phyloP scores from a whole-genome alignment of 2,113 vertebrate species.

The Phaetusa simplex region DNA sequence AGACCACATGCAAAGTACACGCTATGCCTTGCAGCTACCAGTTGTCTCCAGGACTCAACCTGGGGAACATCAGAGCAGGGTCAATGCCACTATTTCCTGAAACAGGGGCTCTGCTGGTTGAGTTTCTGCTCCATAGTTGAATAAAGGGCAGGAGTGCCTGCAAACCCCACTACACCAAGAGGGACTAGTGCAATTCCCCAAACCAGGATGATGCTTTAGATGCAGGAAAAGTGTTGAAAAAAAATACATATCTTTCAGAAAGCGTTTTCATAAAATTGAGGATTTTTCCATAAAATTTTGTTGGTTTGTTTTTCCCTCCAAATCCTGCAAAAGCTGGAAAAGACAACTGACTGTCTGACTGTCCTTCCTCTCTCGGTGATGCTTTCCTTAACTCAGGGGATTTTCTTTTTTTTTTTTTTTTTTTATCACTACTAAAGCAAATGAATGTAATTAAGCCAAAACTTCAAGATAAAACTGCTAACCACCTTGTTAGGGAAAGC shows the following conservation, averaged over 20 bases:
- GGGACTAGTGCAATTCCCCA: not conserved
- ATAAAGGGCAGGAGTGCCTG: not conserved
- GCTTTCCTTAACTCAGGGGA: not conserved
- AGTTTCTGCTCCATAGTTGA: not conserved
- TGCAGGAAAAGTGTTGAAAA: not conserved
- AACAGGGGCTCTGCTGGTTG: not conserved
- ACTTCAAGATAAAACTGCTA: not conserved
- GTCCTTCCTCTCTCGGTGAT: not conserved
- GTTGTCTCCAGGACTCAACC: not conserved
- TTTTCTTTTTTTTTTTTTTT: not conserved
- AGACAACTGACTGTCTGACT: not conserved
- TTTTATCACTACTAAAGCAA: not conserved
- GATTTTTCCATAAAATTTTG: not conserved
- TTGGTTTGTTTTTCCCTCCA: not conserved
- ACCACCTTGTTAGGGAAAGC: not conserved
- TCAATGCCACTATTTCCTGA: not conserved
- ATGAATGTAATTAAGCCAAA: not conserved
- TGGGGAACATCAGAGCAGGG: not conserved
- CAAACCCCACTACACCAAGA: not conserved
- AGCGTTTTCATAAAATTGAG: not conserved
- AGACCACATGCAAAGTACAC: not conserved
- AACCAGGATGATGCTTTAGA: not conserved
- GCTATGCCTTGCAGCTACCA: not conserved
- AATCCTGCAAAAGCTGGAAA: not conserved
- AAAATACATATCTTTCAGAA: accelerated